Evolutionary conservation across 2,113 vertebrate species (phyloP).

Genomic region (Mormyrus lacerda): DNA sequence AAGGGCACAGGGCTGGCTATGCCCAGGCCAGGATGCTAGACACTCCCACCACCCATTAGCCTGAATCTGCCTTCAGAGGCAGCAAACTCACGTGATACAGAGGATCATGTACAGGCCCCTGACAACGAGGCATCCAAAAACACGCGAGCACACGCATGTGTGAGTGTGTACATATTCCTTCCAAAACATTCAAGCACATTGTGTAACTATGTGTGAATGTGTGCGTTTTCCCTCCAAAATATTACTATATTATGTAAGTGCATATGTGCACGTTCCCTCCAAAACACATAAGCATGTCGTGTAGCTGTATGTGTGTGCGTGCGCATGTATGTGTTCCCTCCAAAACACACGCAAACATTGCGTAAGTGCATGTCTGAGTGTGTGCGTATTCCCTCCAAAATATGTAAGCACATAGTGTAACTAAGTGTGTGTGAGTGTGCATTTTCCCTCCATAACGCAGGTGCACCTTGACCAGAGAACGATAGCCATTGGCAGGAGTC

Average conservation of each 20-base stretch:
- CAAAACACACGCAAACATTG: not conserved
- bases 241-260: too few species aligned
- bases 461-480: conserved; percentile 73
- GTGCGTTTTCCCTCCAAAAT: too few species aligned
- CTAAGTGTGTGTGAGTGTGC: not conserved
- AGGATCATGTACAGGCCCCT: not conserved
- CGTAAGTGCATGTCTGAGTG: too few species aligned
- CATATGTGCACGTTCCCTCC: not conserved
- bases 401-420: not conserved
- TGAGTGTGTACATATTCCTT: too few species aligned
- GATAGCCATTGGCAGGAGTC: conserved; percentile 82
- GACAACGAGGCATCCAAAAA: not conserved
- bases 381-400: not conserved
- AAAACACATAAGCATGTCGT: not conserved
- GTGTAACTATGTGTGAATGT: not conserved
- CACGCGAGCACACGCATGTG: not conserved
- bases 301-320: not conserved
- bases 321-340: too few species aligned
- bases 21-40: not conserved
- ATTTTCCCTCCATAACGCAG: not conserved
- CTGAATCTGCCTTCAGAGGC: not conserved
- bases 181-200: not conserved
- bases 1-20: not conserved
- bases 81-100: not conserved
- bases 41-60: not conserved